A percentile compares a stretch with the other conserved stretches of the same genome.
These are phyloP conservation scores for Notarius lentiginosus DNA, from an alignment of 2,113 vertebrate species.

Conservation along the genomic window DNA sequence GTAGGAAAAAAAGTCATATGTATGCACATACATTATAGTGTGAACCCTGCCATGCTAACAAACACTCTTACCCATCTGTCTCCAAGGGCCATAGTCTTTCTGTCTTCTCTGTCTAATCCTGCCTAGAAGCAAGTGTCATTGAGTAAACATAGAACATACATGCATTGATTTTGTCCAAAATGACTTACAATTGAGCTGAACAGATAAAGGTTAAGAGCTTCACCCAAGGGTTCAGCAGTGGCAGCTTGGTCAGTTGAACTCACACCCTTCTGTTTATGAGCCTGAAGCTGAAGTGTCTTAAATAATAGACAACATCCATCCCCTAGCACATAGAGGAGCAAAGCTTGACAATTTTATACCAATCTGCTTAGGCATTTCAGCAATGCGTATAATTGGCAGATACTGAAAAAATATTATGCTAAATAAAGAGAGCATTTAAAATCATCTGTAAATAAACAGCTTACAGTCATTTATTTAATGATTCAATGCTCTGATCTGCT, in stretches of 20 bases:
- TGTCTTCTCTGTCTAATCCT: neutral
- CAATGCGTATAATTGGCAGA: neutral
- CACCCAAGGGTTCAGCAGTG: neutral
- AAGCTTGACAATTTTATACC: neutral
- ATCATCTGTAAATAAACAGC: conserved; percentile 15
- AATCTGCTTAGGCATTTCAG: neutral
- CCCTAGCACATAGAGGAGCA: neutral
- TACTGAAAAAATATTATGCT: neutral
- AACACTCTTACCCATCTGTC: conserved; percentile 54
- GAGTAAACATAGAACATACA: neutral
- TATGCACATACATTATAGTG: conserved; percentile 62
- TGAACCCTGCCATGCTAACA: conserved; percentile 51
- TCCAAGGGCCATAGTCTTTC: neutral
- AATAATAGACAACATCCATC: conserved; percentile 3
- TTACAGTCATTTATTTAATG: neutral
- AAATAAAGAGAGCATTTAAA: neutral
- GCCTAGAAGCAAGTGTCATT: neutral
- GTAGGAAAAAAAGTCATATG: conserved; percentile 67
- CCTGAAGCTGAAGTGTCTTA: neutral
- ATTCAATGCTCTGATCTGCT: neutral
- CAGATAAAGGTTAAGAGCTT: conserved; percentile 1
- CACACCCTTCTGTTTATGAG: neutral
- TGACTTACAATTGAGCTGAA: neutral
- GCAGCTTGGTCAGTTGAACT: neutral
- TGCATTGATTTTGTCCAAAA: conserved; percentile 2